Conservation (phyloP, 2,113 vertebrate genomes). For the Leucosticte australis region DNA sequence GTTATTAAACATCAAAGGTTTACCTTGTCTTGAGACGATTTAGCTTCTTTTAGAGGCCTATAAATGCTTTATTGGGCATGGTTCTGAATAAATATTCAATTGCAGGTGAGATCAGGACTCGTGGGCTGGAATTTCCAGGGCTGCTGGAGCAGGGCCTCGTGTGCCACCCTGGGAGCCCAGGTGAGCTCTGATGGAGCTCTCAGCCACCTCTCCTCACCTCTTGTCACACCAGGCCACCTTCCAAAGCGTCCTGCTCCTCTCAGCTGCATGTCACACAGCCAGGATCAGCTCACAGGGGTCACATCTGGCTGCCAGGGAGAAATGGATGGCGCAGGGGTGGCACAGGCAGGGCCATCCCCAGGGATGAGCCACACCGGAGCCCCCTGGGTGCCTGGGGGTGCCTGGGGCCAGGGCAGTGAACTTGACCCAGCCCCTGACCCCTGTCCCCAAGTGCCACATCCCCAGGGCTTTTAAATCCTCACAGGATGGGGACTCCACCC, state of each 20-base stretch:
- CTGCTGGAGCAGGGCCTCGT: not conserved
- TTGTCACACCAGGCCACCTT: not conserved
- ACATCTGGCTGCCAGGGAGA: not conserved
- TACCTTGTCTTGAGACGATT: slow-evolving; percentile 63
- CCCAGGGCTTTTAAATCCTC: not conserved
- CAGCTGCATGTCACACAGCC: not conserved
- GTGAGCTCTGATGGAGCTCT: not conserved
- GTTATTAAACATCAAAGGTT: slow-evolving; percentile 65
- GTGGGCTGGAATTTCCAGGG: not conserved
- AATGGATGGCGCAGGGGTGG: not conserved
- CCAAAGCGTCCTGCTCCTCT: not conserved
- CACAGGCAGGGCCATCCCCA: not conserved
- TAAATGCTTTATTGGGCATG: slow-evolving; percentile 60
- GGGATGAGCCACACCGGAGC: not conserved
- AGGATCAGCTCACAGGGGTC: not conserved
- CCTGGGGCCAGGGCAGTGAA: not conserved
- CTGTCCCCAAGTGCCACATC: not conserved
- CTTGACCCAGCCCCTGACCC: not conserved
- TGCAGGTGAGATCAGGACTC: not conserved
- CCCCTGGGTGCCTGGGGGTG: not conserved
- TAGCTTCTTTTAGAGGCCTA: slow-evolving; percentile 50
- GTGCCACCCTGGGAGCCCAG: fast-evolving
- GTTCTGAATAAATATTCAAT: slow-evolving; percentile 42
- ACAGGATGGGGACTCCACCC: not conserved
- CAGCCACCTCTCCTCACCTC: not conserved